Evolutionary conservation across 64 coral and sea anemone species (phyloP).

Genomic region (Exaiptasia diaphana): DNA sequence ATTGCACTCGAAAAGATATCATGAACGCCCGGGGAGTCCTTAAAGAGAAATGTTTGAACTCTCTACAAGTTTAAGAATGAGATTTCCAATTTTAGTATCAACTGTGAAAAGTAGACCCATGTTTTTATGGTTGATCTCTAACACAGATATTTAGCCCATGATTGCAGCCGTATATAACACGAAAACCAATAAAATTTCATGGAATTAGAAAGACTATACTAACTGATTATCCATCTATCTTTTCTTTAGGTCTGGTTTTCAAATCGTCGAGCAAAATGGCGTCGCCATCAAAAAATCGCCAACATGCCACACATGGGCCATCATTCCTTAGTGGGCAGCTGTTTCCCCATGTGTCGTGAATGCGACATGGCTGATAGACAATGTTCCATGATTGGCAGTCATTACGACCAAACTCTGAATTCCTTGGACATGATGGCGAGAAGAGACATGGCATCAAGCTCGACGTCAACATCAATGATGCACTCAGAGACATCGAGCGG

Average conservation of each 20-base stretch:
- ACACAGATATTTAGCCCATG: no score
- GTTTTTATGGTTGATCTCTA: no score
- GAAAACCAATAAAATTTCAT: no score
- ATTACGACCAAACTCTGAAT: constrained; percentile 67
- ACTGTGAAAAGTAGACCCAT: no score
- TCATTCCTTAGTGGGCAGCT: constrained; percentile 75
- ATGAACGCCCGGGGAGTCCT: no score
- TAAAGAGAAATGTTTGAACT: no score
- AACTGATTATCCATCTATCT: no score
- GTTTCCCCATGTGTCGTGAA: constrained; percentile 86
- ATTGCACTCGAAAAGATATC: no score
- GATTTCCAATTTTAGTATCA: no score
- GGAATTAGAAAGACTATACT: no score
- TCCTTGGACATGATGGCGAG: constrained; percentile 57
- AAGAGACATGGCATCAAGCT: constrained; percentile 42
- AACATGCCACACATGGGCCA: constrained; percentile 81
- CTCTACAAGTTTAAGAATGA: no score
- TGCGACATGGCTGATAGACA: constrained; percentile 88
- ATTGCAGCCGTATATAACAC: no score
- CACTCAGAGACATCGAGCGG: constrained; percentile 14
- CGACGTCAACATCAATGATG: constrained; percentile 58
- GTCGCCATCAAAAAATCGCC: constrained; percentile 93
- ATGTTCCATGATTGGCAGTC: constrained; percentile 64
- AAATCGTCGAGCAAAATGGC: constrained; percentile 97
- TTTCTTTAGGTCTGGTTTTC: constrained; percentile 95